Evolutionary conservation across 2,888 invertebrate species (phyloP).

Genomic region (Dioctria linearis): DNA sequence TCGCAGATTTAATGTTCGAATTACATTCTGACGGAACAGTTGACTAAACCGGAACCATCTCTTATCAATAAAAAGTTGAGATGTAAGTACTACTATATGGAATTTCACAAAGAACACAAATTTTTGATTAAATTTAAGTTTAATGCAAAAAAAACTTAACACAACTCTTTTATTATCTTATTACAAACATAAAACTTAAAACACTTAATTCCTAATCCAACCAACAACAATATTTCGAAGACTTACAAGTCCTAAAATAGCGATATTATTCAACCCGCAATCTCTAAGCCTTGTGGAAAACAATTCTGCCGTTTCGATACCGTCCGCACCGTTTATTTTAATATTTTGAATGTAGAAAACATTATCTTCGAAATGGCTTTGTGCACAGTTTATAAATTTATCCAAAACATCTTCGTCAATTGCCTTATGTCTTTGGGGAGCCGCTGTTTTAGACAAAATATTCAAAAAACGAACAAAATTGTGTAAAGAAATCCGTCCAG

Average conservation of each 20-base stretch:
- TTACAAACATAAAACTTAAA: too few relatives aligned
- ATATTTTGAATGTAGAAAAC: slow-evolving; percentile 64
- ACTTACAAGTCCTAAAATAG: slow-evolving; percentile 58
- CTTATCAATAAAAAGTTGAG: too few relatives aligned
- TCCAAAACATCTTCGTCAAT: slow-evolving; percentile 63
- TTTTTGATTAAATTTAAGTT: too few relatives aligned
- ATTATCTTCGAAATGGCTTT: slow-evolving; percentile 64
- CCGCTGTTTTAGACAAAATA: slow-evolving; percentile 66
- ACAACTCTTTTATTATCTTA: too few relatives aligned
- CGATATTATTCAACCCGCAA: slow-evolving; percentile 46
- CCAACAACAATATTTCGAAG: slow-evolving; percentile 61
- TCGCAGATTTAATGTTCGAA: too few relatives aligned
- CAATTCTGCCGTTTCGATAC: slow-evolving; percentile 61
- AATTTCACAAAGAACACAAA: background rate
- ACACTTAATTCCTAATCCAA: slow-evolving; percentile 56
- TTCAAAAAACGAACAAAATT: slow-evolving; percentile 66
- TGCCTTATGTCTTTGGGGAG: slow-evolving; percentile 60
- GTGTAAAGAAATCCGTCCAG: slow-evolving; percentile 65
- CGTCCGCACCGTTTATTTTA: slow-evolving; percentile 64
- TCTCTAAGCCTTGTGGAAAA: slow-evolving; percentile 63
- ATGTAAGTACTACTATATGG: background rate
- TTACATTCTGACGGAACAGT: too few relatives aligned
- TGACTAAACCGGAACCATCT: too few relatives aligned
- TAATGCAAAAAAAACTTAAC: too few relatives aligned
- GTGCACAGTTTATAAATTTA: slow-evolving; percentile 65